These are phyloP conservation scores for Cynodonichthys magdalenae DNA, from an alignment of 2,797 vertebrate species.

Conservation along the genomic window DNA sequence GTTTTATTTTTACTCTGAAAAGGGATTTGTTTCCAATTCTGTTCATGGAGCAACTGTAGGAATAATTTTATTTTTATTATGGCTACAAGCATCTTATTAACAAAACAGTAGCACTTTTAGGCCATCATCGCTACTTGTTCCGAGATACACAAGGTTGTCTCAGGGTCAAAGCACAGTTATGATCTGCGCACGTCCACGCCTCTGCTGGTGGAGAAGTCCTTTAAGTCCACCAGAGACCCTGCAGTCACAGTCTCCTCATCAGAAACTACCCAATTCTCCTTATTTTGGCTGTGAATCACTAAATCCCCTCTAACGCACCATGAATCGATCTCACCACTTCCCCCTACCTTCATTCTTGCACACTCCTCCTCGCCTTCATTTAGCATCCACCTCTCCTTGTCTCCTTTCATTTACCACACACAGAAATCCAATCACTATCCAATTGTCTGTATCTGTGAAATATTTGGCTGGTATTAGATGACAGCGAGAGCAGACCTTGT, in stretches of 20 bases:
- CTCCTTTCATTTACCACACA: constrained; percentile 73
- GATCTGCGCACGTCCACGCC: constrained; percentile 11
- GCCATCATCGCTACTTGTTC: constrained; percentile 12
- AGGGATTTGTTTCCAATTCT: too few relatives aligned
- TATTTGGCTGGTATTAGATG: constrained; percentile 75
- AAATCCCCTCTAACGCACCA: constrained; percentile 67
- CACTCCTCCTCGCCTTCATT: constrained; percentile 65
- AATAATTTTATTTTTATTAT: constrained; percentile 20
- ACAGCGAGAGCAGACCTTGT: constrained; percentile 48
- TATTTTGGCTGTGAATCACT: constrained; percentile 56
- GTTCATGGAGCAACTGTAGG: neutral
- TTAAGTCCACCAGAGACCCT: constrained; percentile 15
- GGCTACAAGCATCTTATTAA: constrained; percentile 10
- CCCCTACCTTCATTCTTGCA: constrained; percentile 48
- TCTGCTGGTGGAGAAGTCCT: constrained; percentile 3
- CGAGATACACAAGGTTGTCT: constrained; percentile 45
- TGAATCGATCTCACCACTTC: constrained; percentile 63
- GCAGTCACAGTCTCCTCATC: constrained; percentile 31
- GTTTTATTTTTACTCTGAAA: too few relatives aligned
- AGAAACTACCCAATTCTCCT: constrained; percentile 48
- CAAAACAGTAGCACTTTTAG: constrained; percentile 31
- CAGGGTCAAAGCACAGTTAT: constrained; percentile 50
- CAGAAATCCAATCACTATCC: constrained; percentile 76
- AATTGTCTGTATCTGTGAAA: constrained; percentile 75
- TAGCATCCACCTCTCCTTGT: constrained; percentile 67